Conservation (phyloP, 2,113 vertebrate genomes). For the Carassius gibelio region DNA sequence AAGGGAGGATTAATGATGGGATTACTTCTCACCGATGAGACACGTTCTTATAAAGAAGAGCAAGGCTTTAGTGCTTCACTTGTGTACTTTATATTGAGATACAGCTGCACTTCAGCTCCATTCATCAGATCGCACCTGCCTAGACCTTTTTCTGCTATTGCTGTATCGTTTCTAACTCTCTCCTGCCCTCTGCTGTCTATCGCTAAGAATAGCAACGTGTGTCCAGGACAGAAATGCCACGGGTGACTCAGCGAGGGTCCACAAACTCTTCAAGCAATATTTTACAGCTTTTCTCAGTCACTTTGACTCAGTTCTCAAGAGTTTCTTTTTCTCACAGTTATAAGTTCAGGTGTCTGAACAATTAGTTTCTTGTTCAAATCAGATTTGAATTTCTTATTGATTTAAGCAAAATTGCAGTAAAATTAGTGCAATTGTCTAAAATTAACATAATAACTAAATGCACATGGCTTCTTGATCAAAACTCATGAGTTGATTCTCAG, state of each 20-base stretch:
- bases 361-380: too few species aligned
- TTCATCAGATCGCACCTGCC: slow-evolving; percentile 20
- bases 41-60: slow-evolving; percentile 10
- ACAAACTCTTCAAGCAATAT: not conserved
- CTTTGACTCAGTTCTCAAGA: too few species aligned
- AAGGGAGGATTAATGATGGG: not conserved
- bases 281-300: not conserved
- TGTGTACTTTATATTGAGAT: not conserved
- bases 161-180: slow-evolving; percentile 40
- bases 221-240: not conserved
- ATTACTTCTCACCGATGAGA: slow-evolving; percentile 1
- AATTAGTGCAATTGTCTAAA: too few species aligned
- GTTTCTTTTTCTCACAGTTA: too few species aligned
- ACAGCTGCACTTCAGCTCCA: not conserved
- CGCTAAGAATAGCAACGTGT: not conserved
- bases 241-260: not conserved
- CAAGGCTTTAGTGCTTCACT: slow-evolving; percentile 2
- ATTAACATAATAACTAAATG: too few species aligned
- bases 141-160: slow-evolving; percentile 33
- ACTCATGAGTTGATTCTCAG: too few species aligned
- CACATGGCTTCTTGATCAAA: too few species aligned
- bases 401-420: too few species aligned
- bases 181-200: slow-evolving; percentile 55
- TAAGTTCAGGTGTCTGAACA: too few species aligned
- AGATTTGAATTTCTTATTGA: too few species aligned